These are phyloP conservation scores for Sebastes alutus DNA, from an alignment of 2,797 vertebrate species.

Conservation along the genomic window DNA sequence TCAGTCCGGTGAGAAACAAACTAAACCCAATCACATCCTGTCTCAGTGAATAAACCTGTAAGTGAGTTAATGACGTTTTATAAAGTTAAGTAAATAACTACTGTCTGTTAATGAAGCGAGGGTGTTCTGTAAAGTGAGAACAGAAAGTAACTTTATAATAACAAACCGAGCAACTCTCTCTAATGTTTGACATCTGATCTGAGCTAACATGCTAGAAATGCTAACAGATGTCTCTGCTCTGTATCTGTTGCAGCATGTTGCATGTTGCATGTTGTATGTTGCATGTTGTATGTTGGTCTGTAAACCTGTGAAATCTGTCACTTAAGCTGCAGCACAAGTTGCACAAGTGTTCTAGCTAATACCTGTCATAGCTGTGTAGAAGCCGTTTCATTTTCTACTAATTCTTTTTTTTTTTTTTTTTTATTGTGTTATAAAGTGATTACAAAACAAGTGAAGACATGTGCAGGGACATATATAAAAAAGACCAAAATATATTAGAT, in stretches of 20 bases:
- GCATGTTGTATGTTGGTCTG: not conserved
- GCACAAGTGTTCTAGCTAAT: not conserved
- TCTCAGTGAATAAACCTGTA: not conserved
- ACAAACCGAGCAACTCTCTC: not conserved
- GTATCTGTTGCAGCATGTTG: not conserved
- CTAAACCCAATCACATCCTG: not conserved
- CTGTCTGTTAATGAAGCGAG: not conserved
- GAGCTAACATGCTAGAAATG: not conserved
- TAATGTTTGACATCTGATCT: not conserved
- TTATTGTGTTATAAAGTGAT: not conserved
- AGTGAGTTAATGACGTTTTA: conserved; percentile 8
- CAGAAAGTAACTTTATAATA: not conserved
- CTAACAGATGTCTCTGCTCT: not conserved
- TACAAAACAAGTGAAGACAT: too few species aligned
- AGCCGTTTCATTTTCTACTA: not conserved
- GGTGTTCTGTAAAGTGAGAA: not conserved
- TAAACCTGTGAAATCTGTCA: not conserved
- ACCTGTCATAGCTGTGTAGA: too few species aligned
- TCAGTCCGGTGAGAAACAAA: not conserved
- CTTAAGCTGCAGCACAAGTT: accelerated
- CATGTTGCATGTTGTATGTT: too few species aligned
- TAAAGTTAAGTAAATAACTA: not conserved
- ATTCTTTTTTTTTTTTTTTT: not conserved
- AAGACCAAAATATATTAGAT: too few species aligned
- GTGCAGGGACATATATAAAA: too few species aligned